Evolutionary conservation across 1,140 invertebrate species (phyloP), one percentile per base, ranked within the genome.

Genomic region (Chelonus insularis): DNA sequence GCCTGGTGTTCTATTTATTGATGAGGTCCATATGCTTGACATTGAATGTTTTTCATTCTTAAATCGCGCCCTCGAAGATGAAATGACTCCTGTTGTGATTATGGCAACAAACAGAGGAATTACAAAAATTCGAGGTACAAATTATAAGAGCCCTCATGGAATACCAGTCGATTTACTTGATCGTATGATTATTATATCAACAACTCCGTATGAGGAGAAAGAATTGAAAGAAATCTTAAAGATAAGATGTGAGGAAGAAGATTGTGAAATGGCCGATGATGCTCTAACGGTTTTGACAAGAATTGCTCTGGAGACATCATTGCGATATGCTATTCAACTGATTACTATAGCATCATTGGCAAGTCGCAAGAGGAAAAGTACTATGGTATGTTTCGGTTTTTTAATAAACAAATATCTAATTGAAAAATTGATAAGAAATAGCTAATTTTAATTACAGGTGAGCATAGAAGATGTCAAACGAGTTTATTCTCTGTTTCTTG

Each of bases 61-160:
- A 0, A 99, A 99, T 83, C 86, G 97, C 45, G 96, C 96, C 0
- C 79, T 99, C 18, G 97, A 99, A 75, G 93, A 92, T 66, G 97
- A 99, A 71, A 96, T 98, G 86, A 92, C 97, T 0, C 97, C 97
- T 0, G 90, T 99, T 20, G 89, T 99, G 1, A 96, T 99, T 6
- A 98, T 99, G 93, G 97, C 97, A 1, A 99, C 97, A n/a, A 99
- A 99, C 82, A 86, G 96, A 65, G 97, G 79, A 9, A 96, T 98
- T 41, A 98, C 96, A 0, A 88, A 89, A 62, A 99, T 99, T 68
- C 85, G 97, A 58, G 97, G 96, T 18, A 99, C 97, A 7, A 91
- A 92, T 66, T 95, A 97, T 77, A 86, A 86, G 61, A 94, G 93
- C 62, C 96, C 97, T 0, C 97, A 99, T 81, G 97, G 96, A 8